These are phyloP conservation scores for Pardalotus punctatus DNA, from an alignment of 2,113 vertebrate genomes.

Conservation along the genomic window DNA sequence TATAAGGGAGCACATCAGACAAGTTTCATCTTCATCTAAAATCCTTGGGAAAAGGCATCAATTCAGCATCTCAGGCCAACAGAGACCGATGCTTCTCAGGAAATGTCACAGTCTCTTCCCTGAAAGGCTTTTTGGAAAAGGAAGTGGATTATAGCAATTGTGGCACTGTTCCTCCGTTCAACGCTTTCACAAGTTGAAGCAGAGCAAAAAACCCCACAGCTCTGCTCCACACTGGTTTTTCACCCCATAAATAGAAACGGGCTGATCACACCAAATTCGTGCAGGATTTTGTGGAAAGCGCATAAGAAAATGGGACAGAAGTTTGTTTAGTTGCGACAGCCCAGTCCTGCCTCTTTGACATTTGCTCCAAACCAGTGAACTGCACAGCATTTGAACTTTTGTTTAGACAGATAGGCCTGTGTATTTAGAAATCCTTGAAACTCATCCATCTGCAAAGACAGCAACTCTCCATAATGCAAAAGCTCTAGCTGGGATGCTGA, in stretches of 20 bases:
- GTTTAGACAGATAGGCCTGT: slow-evolving; percentile 54
- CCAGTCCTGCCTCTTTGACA: slow-evolving; percentile 27
- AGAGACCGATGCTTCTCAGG: neutral
- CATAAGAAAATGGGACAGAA: neutral
- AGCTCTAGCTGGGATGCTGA: slow-evolving; percentile 43
- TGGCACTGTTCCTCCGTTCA: neutral
- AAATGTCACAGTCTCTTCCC: neutral
- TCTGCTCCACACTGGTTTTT: neutral
- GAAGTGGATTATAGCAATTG: neutral
- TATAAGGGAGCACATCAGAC: fast-evolving
- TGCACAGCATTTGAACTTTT: slow-evolving; percentile 57
- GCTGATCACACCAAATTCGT: neutral
- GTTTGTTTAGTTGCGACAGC: slow-evolving; percentile 26
- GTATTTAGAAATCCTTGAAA: slow-evolving; percentile 64
- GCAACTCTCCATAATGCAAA: slow-evolving; percentile 52
- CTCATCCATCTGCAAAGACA: slow-evolving; percentile 62
- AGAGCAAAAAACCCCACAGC: neutral
- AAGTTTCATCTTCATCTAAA: neutral
- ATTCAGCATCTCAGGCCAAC: neutral
- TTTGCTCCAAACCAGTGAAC: slow-evolving; percentile 56
- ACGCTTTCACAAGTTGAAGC: neutral
- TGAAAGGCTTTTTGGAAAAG: neutral
- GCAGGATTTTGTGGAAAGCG: neutral
- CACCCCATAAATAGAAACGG: neutral
- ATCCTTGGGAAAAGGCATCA: neutral